phyloP scores from a whole-genome alignment of 1,140 invertebrate species.

The Hyposmocoma kahamanoa region DNA sequence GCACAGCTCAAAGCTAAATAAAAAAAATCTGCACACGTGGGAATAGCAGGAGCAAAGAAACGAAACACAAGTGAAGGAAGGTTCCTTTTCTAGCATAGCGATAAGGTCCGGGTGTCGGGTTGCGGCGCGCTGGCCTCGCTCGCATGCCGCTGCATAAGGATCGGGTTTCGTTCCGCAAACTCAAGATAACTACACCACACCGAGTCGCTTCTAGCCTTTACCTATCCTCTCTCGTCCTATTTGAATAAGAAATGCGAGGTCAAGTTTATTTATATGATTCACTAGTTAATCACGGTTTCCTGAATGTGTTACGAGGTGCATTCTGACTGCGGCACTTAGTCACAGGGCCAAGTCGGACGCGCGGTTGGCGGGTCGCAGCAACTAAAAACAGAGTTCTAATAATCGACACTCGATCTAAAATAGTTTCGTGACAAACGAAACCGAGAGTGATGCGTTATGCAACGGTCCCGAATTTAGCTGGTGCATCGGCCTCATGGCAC shows the following conservation, averaged over 20 bases:
- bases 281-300: constrained; percentile 43
- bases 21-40: constrained; percentile 7
- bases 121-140: constrained; percentile 41
- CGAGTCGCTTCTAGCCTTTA: constrained; percentile 48
- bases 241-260: constrained; percentile 55
- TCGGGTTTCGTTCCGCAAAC: constrained; percentile 69
- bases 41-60: constrained; percentile 12
- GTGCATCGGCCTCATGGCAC: constrained; percentile 57
- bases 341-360: constrained; percentile 23
- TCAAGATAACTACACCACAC: constrained; percentile 55
- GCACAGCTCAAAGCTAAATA: background rate
- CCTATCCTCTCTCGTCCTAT: constrained; percentile 40
- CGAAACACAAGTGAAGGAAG: background rate
- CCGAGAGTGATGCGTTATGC: constrained; percentile 68
- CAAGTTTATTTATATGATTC: constrained; percentile 38
- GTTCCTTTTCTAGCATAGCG: background rate
- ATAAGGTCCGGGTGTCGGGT: too few relatives aligned
- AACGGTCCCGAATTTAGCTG: constrained; percentile 64
- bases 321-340: constrained; percentile 34
- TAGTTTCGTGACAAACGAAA: constrained; percentile 66
- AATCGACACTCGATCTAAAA: constrained; percentile 67
- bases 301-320: constrained; percentile 25
- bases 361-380: constrained; percentile 18
- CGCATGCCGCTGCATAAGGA: constrained; percentile 48
- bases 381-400: constrained; percentile 63